These are phyloP conservation scores for Lithophane socia DNA, from an alignment of 2,888 invertebrate genomes.

Conservation along the genomic window DNA sequence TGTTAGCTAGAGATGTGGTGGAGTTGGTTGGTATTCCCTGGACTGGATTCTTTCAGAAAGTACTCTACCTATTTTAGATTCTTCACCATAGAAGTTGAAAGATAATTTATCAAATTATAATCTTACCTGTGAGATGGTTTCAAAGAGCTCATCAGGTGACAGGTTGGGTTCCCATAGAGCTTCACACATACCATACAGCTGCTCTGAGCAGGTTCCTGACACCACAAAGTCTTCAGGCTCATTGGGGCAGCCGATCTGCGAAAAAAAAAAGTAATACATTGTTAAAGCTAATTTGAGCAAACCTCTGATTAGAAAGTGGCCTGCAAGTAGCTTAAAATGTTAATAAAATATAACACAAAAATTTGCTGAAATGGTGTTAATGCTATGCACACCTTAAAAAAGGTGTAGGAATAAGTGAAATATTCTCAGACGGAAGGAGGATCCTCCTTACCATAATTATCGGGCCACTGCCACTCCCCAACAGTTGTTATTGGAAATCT, in stretches of 20 bases:
- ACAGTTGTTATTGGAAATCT: too few species aligned
- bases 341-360: too few species aligned
- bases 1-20: not conserved
- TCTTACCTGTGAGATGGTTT: constrained; percentile 95
- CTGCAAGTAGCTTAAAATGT: too few species aligned
- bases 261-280: too few species aligned
- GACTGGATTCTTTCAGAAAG: not conserved
- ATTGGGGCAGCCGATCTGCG: constrained; percentile 94
- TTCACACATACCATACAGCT: constrained; percentile 99
- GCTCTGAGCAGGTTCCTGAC: constrained; percentile 97
- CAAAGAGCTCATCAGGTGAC: constrained; percentile 97
- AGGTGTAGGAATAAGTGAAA: too few species aligned
- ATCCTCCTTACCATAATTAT: too few species aligned
- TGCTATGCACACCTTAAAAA: too few species aligned
- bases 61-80: not conserved
- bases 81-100: not conserved
- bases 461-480: too few species aligned
- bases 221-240: constrained; percentile 99
- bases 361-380: too few species aligned
- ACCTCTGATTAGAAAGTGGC: too few species aligned
- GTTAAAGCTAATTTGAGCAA: too few species aligned
- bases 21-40: not conserved
- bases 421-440: too few species aligned
- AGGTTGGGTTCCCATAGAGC: constrained; percentile 97
- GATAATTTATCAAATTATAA: not conserved